A percentile compares a stretch with the other conserved stretches of the same genome.
These are phyloP conservation scores for Darevskia mixta DNA, from an alignment of 2,797 vertebrate genomes.

Conservation along the genomic window DNA sequence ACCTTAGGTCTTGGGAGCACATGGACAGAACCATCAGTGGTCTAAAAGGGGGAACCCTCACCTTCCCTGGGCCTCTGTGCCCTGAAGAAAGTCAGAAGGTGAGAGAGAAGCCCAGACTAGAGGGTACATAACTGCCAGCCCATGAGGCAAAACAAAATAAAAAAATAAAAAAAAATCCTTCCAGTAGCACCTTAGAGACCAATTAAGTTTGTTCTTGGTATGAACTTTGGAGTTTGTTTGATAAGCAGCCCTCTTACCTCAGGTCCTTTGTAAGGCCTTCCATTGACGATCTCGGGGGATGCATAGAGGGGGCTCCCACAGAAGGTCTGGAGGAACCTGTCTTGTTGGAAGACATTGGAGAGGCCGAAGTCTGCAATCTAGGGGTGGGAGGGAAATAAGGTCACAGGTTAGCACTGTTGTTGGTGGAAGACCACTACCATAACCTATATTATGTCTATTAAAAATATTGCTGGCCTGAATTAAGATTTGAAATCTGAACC, in stretches of 20 bases:
- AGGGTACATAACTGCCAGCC: too few species aligned
- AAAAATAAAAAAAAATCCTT: too few species aligned
- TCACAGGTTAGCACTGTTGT: background rate
- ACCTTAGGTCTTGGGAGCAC: too few species aligned
- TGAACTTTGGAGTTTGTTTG: background rate
- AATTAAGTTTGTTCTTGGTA: too few species aligned
- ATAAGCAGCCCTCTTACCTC: conserved; percentile 76
- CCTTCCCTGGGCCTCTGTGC: too few species aligned
- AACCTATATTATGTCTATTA: background rate
- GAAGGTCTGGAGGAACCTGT: conserved; percentile 91
- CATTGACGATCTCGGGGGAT: conserved; percentile 96
- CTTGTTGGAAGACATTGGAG: conserved; percentile 91
- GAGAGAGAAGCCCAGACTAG: too few species aligned
- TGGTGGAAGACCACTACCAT: background rate
- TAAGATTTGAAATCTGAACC: background rate
- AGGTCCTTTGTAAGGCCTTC: conserved; percentile 92
- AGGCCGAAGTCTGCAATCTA: conserved; percentile 98
- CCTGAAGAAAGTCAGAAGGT: too few species aligned
- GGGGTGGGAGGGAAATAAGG: background rate
- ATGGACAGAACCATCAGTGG: too few species aligned
- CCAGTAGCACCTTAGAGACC: too few species aligned
- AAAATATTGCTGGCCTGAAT: background rate
- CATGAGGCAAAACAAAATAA: too few species aligned
- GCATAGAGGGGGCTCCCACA: conserved; percentile 97
- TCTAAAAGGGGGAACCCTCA: too few species aligned